Percentiles rank a stretch among this genome's conserved stretches.
These are phyloP conservation scores for Nemoura dubitans DNA, from an alignment of 2,888 invertebrate genomes.

Conservation along the genomic window DNA sequence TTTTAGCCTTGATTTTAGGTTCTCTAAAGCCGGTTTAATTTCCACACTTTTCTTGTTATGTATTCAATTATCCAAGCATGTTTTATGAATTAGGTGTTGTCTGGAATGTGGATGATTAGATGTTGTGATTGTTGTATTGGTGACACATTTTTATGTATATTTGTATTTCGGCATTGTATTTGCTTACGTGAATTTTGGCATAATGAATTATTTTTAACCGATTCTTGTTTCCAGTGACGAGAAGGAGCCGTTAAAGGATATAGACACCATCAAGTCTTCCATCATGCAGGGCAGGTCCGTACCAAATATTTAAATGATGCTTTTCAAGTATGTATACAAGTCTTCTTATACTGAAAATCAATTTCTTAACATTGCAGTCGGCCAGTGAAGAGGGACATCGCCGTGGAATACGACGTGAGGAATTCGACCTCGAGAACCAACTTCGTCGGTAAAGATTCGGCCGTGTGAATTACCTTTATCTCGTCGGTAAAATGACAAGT, in stretches of 20 bases:
- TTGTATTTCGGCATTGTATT: no score
- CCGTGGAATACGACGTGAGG: constrained; percentile 83
- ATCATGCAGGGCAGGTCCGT: constrained; percentile 51
- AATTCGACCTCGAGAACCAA: constrained; percentile 85
- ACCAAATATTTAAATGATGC: background rate
- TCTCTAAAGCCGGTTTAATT: background rate
- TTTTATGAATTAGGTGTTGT: background rate
- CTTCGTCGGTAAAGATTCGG: constrained; percentile 90
- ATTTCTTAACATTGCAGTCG: background rate
- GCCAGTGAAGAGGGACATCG: constrained; percentile 64
- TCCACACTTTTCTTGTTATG: background rate
- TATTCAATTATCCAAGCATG: background rate
- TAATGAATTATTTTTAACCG: background rate
- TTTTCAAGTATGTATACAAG: background rate
- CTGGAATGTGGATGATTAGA: background rate
- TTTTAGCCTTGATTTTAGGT: background rate
- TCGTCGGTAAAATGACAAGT: background rate
- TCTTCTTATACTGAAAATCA: background rate
- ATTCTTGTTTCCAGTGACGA: constrained; percentile 70
- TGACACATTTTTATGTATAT: background rate
- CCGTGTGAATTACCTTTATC: constrained; percentile 73
- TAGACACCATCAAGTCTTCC: constrained; percentile 62
- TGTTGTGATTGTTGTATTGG: background rate
- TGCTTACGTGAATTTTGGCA: no score
- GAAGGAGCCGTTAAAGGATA: constrained; percentile 79